Base-by-base conservation (phyloP, 2,113 vertebrate genomes). In the Halichoerus grypus region DNA sequence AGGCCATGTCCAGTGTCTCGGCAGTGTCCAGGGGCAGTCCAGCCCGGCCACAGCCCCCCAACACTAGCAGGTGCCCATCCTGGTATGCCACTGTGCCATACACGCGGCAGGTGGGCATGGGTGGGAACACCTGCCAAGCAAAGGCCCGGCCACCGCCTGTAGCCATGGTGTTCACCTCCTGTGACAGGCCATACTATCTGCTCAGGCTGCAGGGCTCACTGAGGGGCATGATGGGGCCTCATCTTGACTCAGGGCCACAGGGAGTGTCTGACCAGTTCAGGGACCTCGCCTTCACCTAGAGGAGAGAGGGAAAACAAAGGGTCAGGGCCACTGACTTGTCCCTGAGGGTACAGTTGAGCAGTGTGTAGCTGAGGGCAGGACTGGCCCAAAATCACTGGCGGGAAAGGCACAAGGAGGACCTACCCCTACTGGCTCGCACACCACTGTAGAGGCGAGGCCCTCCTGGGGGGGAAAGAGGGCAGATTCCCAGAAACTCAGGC, bases 31-130 rank as follows among this genome's bases (percentile, higher is more conserved):
- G 97, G 31, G 99, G 99, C 85, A 99, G 89, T 46, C 99, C 99
- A 0, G 98, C 98, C 82, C 98, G 98, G 19, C 99, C 99, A 98
- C 99, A 99, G 97, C 99, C 99, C 15, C 99, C 99, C 98, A 99
- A 97, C 96, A 99, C 99, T 28, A 99, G 99, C 42, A 99, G 98
- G 90, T 99, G 99, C 87, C 99, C 99, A 26, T 99, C 99, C n/a
- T 99, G 99, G 98, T 99, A 98, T 1, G 98, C 97, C 0, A 99
- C 99, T 1, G 99, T 99, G 98, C 99, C 99, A 98, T 99, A 99
- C 22, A 99, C 99, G 0, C 99, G 99, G 67, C 99, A 98, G 36
- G 99, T 99, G 36, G 99, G 99, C 99, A 99, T 99, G 77, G 99
- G 97, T 2, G 99, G 99, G 97, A 99, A 99, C 90, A 98, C 97